A percentile compares a stretch with the other conserved stretches of the same genome.
phyloP scores from a whole-genome alignment of 2,888 invertebrate genomes.

The Tanytarsus gracilentus region DNA sequence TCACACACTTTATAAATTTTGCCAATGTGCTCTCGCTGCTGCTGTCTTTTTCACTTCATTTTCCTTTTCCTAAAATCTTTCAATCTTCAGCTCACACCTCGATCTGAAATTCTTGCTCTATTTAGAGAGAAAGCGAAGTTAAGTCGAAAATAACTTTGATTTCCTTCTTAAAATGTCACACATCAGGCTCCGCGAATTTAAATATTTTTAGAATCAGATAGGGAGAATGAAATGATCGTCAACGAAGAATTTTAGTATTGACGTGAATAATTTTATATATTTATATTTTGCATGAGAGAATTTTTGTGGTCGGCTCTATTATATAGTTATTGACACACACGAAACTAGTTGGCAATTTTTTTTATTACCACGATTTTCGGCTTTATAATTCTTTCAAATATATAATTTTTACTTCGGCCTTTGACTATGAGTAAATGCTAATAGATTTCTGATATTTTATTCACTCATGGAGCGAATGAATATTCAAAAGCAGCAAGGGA shows the following conservation, averaged over 20 bases:
- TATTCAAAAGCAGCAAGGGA: too few species aligned
- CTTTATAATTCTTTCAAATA: neutral
- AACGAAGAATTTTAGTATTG: too few species aligned
- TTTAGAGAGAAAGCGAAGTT: neutral
- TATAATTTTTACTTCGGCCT: neutral
- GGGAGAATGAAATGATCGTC: too few species aligned
- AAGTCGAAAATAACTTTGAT: neutral
- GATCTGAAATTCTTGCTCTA: neutral
- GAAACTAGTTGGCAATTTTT: constrained; percentile 9
- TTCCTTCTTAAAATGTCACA: constrained; percentile 13
- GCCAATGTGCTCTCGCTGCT: neutral
- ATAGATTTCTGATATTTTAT: constrained; percentile 19
- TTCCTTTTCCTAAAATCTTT: neutral
- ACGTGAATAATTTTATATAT: too few species aligned
- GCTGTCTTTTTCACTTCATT: neutral
- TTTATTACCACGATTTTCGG: neutral
- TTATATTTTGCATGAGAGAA: too few species aligned
- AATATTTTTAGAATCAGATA: too few species aligned
- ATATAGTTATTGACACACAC: constrained; percentile 25
- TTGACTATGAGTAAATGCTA: constrained; percentile 7
- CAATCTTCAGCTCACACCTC: neutral
- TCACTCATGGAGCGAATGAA: constrained; percentile 1
- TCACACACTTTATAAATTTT: constrained; percentile 26
- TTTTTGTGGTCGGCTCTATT: neutral
- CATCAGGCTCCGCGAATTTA: too few species aligned